Percentiles rank a stretch among this genome's conserved stretches.
These are phyloP conservation scores for Emydura subglobosa DNA, from an alignment of 2,113 vertebrate genomes.

Conservation along the genomic window DNA sequence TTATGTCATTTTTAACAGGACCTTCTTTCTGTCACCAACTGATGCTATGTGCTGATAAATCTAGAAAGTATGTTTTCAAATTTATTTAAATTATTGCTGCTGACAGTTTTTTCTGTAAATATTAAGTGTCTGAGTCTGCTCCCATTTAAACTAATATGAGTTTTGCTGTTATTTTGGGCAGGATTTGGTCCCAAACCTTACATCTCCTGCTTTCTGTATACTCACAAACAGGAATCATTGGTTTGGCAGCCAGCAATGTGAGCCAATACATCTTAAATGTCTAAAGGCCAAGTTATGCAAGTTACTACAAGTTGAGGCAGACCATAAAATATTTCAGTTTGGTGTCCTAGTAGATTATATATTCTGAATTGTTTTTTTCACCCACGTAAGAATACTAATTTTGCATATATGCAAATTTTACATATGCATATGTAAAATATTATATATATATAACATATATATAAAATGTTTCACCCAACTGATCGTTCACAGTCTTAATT, in stretches of 20 bases:
- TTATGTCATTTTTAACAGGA: neutral
- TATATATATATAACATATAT: too few species aligned
- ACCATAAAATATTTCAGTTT: neutral
- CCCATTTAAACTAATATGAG: neutral
- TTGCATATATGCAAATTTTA: too few species aligned
- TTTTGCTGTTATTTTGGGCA: neutral
- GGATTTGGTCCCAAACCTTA: neutral
- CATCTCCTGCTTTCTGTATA: rapidly evolving
- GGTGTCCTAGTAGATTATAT: neutral
- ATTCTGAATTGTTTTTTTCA: too few species aligned
- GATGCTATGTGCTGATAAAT: neutral
- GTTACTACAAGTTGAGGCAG: neutral
- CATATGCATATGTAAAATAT: too few species aligned
- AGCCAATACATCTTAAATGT: neutral
- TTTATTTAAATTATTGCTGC: neutral
- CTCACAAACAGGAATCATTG: neutral
- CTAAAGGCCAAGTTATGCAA: neutral
- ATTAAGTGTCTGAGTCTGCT: neutral
- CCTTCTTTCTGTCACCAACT: neutral
- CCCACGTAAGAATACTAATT: too few species aligned
- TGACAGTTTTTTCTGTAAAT: neutral
- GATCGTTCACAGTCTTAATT: neutral
- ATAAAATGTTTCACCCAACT: neutral
- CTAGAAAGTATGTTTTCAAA: neutral
- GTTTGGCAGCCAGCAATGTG: neutral